Evolutionary conservation across 2,888 invertebrate genomes (phyloP).

Genomic region (Leptopilina syphax): DNA sequence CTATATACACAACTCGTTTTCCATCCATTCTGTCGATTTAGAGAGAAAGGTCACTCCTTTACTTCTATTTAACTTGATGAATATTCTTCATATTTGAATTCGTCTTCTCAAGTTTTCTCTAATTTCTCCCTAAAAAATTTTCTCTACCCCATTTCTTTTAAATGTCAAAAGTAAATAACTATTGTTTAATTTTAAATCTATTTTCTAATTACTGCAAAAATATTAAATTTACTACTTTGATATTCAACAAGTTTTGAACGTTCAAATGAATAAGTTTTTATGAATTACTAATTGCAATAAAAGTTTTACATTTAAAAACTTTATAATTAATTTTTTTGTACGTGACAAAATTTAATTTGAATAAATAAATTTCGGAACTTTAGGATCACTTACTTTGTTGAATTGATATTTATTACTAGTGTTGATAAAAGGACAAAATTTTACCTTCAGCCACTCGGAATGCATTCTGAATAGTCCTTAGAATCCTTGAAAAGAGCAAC

Average conservation of each 20-base stretch:
- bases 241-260: too few species aligned
- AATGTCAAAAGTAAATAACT: too few species aligned
- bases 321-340: too few species aligned
- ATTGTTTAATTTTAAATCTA: too few species aligned
- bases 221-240: neutral
- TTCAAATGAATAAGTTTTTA: too few species aligned
- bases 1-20: neutral
- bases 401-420: too few species aligned
- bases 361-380: neutral
- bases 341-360: too few species aligned
- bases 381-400: too few species aligned
- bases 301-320: too few species aligned
- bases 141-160: too few species aligned
- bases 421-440: constrained; percentile 24
- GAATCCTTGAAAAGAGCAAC: constrained; percentile 55
- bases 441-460: constrained; percentile 74
- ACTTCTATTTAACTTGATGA: neutral
- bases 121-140: neutral
- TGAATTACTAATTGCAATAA: too few species aligned
- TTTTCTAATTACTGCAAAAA: too few species aligned
- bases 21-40: constrained; percentile 11
- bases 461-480: constrained; percentile 67
- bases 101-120: neutral
- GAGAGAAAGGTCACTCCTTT: constrained; percentile 11
- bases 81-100: neutral